Conservation (phyloP, 2,888 invertebrate species). For the Rhyacophila evoluta region DNA sequence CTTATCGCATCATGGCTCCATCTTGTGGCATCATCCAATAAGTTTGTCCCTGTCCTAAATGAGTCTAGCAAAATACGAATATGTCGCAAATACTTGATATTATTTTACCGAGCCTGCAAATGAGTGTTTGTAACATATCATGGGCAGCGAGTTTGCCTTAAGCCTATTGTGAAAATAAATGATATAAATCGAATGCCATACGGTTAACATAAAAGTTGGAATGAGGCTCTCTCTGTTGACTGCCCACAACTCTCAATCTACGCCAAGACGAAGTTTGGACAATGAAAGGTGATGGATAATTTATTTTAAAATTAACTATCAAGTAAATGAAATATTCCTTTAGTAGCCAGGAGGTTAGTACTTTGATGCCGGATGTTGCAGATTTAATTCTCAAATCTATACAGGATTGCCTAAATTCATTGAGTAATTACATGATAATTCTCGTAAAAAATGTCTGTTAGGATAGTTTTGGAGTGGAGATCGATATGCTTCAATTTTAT, state of each 20-base stretch:
- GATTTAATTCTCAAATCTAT: too few relatives aligned
- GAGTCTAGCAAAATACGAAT: not conserved
- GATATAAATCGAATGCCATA: conserved; percentile 3
- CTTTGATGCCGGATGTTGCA: too few relatives aligned
- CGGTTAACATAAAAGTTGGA: not conserved
- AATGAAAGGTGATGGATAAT: not conserved
- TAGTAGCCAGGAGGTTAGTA: too few relatives aligned
- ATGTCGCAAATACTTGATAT: not conserved
- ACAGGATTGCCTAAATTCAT: too few relatives aligned
- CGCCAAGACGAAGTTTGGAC: not conserved
- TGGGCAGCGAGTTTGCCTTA: not conserved
- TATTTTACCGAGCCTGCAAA: not conserved
- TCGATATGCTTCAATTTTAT: too few relatives aligned
- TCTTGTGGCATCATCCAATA: too few relatives aligned
- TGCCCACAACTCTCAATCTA: conserved; percentile 2
- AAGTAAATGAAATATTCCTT: too few relatives aligned
- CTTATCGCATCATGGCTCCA: too few relatives aligned
- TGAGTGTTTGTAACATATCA: not conserved
- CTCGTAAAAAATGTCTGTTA: too few relatives aligned
- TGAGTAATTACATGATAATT: too few relatives aligned
- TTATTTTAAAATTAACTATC: too few relatives aligned
- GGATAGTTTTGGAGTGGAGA: too few relatives aligned
- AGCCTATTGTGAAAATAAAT: conserved; percentile 1
- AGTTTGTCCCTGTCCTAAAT: not conserved
- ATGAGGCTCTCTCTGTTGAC: not conserved